These are phyloP conservation scores for Poecilia wingei DNA, from an alignment of 2,797 vertebrate genomes.

Conservation along the genomic window DNA sequence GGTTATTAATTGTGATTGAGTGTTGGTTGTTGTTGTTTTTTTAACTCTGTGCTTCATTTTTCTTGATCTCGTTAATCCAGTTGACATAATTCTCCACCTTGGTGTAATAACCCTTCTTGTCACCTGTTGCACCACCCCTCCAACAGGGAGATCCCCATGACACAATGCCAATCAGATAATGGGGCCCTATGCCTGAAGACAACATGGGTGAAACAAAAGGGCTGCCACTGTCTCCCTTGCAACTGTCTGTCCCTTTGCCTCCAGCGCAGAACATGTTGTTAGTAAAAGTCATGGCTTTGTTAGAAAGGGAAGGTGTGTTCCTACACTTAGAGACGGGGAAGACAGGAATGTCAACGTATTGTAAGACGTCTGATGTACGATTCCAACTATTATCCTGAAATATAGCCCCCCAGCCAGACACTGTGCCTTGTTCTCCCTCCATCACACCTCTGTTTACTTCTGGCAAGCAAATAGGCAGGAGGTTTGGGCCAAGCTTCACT, in stretches of 20 bases:
- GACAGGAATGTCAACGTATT: conserved; percentile 67
- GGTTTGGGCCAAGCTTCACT: conserved; percentile 77
- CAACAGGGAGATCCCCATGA: conserved; percentile 88
- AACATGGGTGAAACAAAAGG: conserved; percentile 78
- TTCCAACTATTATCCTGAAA: accelerated
- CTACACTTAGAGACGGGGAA: conserved; percentile 27
- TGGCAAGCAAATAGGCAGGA: conserved; percentile 89
- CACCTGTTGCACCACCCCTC: accelerated
- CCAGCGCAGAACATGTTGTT: conserved; percentile 95
- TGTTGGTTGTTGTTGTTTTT: neutral
- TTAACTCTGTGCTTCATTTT: conserved; percentile 30
- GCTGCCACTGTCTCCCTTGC: conserved; percentile 87
- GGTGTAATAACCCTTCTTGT: conserved; percentile 87
- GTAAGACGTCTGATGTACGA: conserved; percentile 27
- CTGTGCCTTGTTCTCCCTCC: conserved; percentile 71
- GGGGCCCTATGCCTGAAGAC: conserved; percentile 45
- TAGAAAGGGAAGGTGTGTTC: conserved; percentile 3
- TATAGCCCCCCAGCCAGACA: conserved; percentile 83
- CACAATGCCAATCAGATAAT: conserved; percentile 84
- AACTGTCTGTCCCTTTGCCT: conserved; percentile 81
- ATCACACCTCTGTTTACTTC: conserved; percentile 37
- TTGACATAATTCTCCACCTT: conserved; percentile 87
- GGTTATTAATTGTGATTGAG: neutral
- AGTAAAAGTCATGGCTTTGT: conserved; percentile 63
- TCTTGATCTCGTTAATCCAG: conserved; percentile 86